phyloP scores from a whole-genome alignment of 2,797 vertebrate species.

The Eulemur mongoz region DNA sequence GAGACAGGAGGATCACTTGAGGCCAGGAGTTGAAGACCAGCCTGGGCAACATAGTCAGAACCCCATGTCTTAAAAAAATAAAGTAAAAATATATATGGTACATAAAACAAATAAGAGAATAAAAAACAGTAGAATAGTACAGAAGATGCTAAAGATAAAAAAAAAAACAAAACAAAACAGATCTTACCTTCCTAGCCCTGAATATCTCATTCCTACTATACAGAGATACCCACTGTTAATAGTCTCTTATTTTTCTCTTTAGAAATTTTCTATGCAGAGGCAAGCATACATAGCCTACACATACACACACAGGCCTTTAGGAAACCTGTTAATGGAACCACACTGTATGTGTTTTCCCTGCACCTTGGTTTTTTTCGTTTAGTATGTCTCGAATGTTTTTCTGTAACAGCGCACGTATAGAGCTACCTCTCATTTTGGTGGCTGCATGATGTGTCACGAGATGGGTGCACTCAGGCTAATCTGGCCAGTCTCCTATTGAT shows the following conservation, averaged over 20 bases:
- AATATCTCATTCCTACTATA: not conserved
- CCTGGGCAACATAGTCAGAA: not conserved
- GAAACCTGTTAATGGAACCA: not conserved
- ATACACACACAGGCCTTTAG: not conserved
- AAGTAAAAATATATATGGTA: not conserved
- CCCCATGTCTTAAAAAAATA: not conserved
- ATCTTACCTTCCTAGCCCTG: not conserved
- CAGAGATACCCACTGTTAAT: not conserved
- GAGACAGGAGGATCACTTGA: not conserved
- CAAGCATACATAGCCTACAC: not conserved
- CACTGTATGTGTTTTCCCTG: not conserved
- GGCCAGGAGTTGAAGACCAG: not conserved
- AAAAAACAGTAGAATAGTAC: not conserved
- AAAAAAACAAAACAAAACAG: not conserved
- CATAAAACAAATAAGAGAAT: not conserved
- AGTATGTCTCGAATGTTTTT: not conserved
- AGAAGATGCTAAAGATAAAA: not conserved
- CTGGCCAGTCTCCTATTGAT: not conserved
- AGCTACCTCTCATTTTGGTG: not conserved
- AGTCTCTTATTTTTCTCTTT: not conserved
- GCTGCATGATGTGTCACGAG: not conserved
- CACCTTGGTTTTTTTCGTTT: not conserved
- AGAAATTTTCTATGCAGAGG: not conserved
- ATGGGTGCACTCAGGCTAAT: not conserved
- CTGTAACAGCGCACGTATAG: not conserved